A percentile compares a stretch with the other conserved stretches of the same genome.
Conservation (phyloP, 1,140 invertebrate genomes). For the Diabrotica virgifera region DNA sequence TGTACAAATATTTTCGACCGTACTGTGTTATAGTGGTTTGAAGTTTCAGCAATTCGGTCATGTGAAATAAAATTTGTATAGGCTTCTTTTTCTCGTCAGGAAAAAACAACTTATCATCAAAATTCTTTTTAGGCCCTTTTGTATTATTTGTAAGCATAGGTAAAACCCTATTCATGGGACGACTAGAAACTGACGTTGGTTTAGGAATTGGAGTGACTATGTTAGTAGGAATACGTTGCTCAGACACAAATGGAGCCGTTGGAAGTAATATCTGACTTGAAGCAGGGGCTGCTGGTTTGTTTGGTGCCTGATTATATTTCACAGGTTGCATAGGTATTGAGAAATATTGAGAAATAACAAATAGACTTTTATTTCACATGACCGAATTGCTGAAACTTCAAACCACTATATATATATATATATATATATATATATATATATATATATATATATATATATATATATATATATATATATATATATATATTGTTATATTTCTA, state of each 20-base stretch:
- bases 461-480: no score
- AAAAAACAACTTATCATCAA: conserved; percentile 46
- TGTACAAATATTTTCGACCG: no score
- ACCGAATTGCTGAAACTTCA: no score
- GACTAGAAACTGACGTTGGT: conserved; percentile 48
- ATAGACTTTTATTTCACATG: no score
- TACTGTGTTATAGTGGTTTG: no score
- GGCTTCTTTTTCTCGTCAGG: conserved; percentile 53
- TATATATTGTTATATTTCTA: no score
- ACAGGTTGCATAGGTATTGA: conserved; percentile 17
- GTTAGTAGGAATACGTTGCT: conserved; percentile 63
- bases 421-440: no score
- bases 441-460: no score
- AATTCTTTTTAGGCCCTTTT: conserved; percentile 36
- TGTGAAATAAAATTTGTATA: no score
- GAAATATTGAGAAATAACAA: no score
- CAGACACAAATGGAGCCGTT: conserved; percentile 55
- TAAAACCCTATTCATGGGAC: conserved; percentile 72
- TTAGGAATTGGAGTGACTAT: conserved; percentile 63
- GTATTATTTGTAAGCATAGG: conserved; percentile 59
- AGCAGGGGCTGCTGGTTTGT: conserved; percentile 21
- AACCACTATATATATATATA: no score
- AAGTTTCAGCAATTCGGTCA: no score
- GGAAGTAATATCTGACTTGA: conserved; percentile 54
- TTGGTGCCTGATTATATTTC: conserved; percentile 27